Conservation (phyloP, 2,113 vertebrate genomes). For the Gymnobelideus leadbeateri region DNA sequence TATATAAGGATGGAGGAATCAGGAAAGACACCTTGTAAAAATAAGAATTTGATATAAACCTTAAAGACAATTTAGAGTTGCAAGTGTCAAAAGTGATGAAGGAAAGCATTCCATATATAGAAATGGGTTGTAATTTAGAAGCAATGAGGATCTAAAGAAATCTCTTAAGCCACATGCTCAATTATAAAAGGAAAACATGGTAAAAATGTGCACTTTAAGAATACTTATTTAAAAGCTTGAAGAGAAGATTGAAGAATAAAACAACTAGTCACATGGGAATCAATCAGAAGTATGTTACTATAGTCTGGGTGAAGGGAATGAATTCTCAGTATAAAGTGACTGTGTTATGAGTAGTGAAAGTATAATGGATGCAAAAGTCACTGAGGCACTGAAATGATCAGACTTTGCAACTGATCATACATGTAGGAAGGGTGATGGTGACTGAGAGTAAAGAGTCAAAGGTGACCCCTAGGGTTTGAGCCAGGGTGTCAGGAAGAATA, state of each 20-base stretch:
- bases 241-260: background rate
- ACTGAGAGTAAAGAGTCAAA: too few species aligned
- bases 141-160: background rate
- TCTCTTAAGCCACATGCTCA: background rate
- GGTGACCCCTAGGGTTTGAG: too few species aligned
- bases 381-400: too few species aligned
- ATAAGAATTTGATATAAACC: background rate
- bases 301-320: background rate
- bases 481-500: too few species aligned
- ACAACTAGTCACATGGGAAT: background rate
- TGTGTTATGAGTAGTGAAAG: background rate
- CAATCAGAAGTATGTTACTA: background rate
- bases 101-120: background rate
- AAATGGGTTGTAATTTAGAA: background rate
- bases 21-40: background rate
- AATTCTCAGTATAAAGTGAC: background rate
- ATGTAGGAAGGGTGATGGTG: too few species aligned
- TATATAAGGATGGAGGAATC: background rate
- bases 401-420: too few species aligned
- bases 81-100: background rate
- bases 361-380: too few species aligned
- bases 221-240: background rate
- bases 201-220: background rate
- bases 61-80: background rate
- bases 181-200: background rate